A percentile compares a stretch with the other conserved stretches of the same genome.
Conservation (phyloP, 2,113 vertebrate species). For the Pomatostomus ruficeps region DNA sequence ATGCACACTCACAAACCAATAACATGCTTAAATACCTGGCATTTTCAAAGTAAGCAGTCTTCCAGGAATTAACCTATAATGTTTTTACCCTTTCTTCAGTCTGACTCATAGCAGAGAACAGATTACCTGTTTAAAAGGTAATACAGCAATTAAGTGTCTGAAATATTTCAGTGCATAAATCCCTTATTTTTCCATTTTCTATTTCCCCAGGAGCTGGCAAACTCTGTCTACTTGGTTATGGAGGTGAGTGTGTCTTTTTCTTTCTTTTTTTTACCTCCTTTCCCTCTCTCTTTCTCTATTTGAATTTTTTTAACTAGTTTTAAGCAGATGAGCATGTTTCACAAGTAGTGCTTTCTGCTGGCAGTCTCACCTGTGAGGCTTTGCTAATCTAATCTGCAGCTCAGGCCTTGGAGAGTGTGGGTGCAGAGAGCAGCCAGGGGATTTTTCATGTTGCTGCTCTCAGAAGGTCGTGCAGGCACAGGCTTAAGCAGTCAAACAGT, state of each 20-base stretch:
- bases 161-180: not conserved
- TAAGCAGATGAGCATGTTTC: not conserved
- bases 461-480: not conserved
- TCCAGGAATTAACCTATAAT: not conserved
- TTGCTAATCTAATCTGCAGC: not conserved
- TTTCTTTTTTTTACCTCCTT: not conserved
- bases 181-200: not conserved
- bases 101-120: not conserved
- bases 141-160: not conserved
- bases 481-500: not conserved
- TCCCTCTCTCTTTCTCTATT: not conserved
- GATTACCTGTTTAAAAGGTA: not conserved
- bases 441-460: not conserved
- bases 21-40: not conserved
- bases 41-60: not conserved
- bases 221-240: conserved; percentile 97
- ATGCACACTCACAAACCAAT: not conserved
- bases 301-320: not conserved
- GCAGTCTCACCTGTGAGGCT: not conserved
- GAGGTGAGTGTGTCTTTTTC: conserved; percentile 78
- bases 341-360: not conserved
- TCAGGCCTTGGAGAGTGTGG: not conserved
- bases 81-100: not conserved
- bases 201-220: conserved; percentile 84
- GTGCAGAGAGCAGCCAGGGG: not conserved